Evolutionary conservation across 1,140 invertebrate species (phyloP), one percentile per base, ranked within the genome.

Genomic region (Centruroides vittatus): DNA sequence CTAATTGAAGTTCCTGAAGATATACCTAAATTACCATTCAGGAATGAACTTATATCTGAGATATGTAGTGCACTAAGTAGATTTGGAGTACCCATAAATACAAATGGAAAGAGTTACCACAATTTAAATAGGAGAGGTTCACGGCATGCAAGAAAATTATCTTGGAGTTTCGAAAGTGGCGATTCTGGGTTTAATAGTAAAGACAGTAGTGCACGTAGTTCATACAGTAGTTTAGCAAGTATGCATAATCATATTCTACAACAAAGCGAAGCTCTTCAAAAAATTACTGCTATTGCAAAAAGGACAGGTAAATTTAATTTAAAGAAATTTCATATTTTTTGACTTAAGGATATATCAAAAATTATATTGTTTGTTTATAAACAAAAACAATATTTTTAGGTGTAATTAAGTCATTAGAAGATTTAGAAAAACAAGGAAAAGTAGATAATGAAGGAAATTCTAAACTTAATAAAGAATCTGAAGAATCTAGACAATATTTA

Each of bases 1-100:
- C 83, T 81, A 65, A 85, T 97, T 66, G 90, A 96, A 74, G 78
- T 93, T 67, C 94, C 95, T 0, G 96, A 99, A 78, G 95, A 98
- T 74, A 74, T 98, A 65, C 93, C 93, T 0, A 78, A 83, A 55
- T 95, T 98, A 75, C 96, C 96, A 0, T 86, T 95, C 70, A 83
- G 85, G 67, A 79, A 83, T 61, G 87, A 93, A 66, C 86, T 98
- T 66, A 83, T 86, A 63, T 79, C 84, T 55, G 94, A 98, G 75
- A 80, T 98, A 46, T 82, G 81, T 67, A 81, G 87, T 65, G 76
- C 89, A 58, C 75, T 94, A 64, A 85, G 86, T 68, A 88, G 35
- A 7, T 65, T 59, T 61, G 63, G 63, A 3, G 57, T 65, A 5
- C 48, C 60, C 10, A 55, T 55, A n/a, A 51, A 47, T 57, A 46